Evolutionary conservation across 2,113 vertebrate species (phyloP).

Genomic region (Apeltes quadracus): DNA sequence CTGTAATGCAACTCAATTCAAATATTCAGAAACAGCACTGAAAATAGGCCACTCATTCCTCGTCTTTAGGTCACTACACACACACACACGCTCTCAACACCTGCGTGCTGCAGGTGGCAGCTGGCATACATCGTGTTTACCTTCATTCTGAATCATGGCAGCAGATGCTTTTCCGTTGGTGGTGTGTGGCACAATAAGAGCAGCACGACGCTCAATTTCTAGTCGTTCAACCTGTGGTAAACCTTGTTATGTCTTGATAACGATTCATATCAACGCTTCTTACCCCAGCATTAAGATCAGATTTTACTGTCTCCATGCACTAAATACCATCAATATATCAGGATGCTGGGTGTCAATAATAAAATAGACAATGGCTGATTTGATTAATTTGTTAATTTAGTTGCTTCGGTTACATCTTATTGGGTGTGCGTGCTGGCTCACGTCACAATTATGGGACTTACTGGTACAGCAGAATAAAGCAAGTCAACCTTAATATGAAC

Average conservation of each 20-base stretch:
- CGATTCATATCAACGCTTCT: neutral
- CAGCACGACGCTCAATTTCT: constrained; percentile 8
- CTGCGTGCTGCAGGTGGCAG: constrained; percentile 42
- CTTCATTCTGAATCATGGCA: constrained; percentile 20
- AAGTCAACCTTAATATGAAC: neutral
- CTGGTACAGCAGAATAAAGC: neutral
- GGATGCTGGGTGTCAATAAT: neutral
- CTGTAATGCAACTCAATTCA: constrained; percentile 68
- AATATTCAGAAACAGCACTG: constrained; percentile 33
- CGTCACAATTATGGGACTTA: neutral
- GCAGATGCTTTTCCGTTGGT: constrained; percentile 16
- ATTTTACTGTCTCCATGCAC: neutral
- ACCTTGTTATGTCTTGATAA: neutral
- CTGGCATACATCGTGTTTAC: constrained; percentile 17
- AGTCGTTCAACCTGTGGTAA: constrained; percentile 13
- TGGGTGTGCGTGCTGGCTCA: neutral
- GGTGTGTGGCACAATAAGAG: constrained; percentile 4
- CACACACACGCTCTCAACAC: constrained; percentile 9
- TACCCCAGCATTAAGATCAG: neutral
- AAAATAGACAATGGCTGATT: neutral
- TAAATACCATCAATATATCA: neutral
- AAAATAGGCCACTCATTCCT: constrained; percentile 52
- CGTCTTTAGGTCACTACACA: constrained; percentile 53
- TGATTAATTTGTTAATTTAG: neutral
- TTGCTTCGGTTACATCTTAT: neutral